Evolutionary conservation across 2,888 invertebrate genomes (phyloP).

Genomic region (Pseudococcus viburni): DNA sequence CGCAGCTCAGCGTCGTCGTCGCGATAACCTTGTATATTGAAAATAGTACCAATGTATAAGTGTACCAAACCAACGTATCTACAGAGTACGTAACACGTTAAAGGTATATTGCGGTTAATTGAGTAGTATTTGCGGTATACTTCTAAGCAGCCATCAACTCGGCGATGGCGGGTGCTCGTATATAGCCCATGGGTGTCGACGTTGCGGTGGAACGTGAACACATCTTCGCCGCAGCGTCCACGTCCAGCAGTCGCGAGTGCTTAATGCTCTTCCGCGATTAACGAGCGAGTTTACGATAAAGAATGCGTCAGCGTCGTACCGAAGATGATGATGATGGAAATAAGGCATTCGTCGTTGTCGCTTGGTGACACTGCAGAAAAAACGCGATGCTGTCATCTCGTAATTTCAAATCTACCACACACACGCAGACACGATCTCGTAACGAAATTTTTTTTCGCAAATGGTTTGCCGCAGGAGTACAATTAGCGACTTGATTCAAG

Average conservation of each 20-base stretch:
- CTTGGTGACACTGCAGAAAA: constrained; percentile 1
- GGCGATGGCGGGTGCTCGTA: background rate
- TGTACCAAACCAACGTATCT: background rate
- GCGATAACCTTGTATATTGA: background rate
- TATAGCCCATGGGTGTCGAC: background rate
- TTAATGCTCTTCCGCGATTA: constrained; percentile 24
- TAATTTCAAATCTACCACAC: background rate
- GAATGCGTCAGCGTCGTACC: background rate
- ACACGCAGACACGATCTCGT: background rate
- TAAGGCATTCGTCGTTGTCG: background rate
- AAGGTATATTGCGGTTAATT: constrained; percentile 41
- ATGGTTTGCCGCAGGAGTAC: constrained; percentile 62
- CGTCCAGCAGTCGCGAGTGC: constrained; percentile 4
- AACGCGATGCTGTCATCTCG: background rate
- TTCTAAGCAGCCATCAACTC: background rate
- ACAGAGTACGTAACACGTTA: constrained; percentile 15
- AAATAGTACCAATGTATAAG: background rate
- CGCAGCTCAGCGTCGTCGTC: background rate
- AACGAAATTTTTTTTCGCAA: constrained; percentile 28
- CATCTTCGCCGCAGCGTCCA: background rate
- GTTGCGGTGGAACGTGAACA: background rate
- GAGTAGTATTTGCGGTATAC: constrained; percentile 34
- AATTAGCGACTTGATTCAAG: constrained; percentile 66
- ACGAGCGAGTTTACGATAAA: background rate
- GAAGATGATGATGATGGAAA: background rate